Base-by-base conservation (phyloP, 2,888 invertebrate species). In the Torymus texanus region DNA sequence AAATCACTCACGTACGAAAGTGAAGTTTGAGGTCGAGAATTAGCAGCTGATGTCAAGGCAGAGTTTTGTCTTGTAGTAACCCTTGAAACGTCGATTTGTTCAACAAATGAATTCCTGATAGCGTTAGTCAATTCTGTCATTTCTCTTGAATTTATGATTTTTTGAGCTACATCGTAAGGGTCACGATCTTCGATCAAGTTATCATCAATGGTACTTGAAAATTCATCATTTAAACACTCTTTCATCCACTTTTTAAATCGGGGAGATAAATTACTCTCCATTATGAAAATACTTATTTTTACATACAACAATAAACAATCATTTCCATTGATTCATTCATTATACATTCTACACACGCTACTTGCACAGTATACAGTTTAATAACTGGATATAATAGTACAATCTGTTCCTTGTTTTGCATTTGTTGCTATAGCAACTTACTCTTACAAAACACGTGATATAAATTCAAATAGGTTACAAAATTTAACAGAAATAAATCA, bases 221-320 rank as follows among this genome's bases (percentile, higher is more conserved):
- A 90, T 79, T 88, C 85, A 50, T 88, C 86, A n/a, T 83, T 86
- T 16, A 90, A 74, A 75, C 85, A 86, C 63, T 86, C 86, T 70
- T 85, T 86, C 58, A 89, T 81, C 87, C 87, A 89, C 77, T 87
- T 88, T 53, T 86, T 85, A 76, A 88, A 82, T 56, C 83, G 75
- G 11, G 86, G 83, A 1, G 88, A 85, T 16, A 86, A 79, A 51
- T 83, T 81, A 12, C 82, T 79, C 66, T 87, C 87, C 87, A 88
- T 88, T 51, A 72, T 79, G 2, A 41, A 61, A 51, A 14, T 41
- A 58, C 29, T 61, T 58, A 58, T n/a, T 62, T 53, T 21, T 56
- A 51, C 29, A 24, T 14, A 59, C 41, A 65, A 63, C 1, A 53
- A 71, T 16, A 50, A 75, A 66, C 18, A 24, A 53, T 41, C 58